Conservation (phyloP, 2,113 vertebrate species). For the Columbina picui region DNA sequence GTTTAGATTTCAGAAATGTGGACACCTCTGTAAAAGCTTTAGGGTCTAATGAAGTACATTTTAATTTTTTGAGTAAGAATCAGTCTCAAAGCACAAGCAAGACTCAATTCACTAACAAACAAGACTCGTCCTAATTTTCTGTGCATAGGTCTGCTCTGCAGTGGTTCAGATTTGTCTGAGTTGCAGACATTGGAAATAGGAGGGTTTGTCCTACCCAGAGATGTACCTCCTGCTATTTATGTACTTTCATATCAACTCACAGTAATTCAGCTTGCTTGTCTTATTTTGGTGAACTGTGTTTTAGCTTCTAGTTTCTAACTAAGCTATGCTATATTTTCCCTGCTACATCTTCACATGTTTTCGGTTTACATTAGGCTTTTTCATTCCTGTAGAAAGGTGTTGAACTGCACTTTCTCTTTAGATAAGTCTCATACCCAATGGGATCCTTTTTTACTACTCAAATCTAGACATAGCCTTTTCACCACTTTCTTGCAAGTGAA, state of each 20-base stretch:
- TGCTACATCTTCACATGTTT: fast-evolving
- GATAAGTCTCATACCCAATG: background rate
- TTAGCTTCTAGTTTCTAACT: background rate
- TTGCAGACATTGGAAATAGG: background rate
- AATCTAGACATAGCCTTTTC: background rate
- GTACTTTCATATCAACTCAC: background rate
- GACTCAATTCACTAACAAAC: background rate
- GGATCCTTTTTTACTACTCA: background rate
- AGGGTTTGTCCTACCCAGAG: background rate
- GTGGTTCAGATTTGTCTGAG: background rate
- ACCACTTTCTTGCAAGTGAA: background rate
- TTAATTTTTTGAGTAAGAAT: background rate
- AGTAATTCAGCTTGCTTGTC: background rate
- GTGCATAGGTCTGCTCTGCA: background rate
- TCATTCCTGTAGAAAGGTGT: background rate
- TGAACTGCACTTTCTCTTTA: background rate
- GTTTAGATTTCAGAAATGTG: background rate
- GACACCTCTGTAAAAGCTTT: background rate
- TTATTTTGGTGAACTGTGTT: background rate
- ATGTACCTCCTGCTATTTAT: background rate
- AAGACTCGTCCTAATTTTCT: background rate
- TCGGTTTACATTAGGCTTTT: background rate
- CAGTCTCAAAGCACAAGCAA: background rate
- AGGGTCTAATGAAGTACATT: background rate
- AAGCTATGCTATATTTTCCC: background rate